Conservation (phyloP, 64 coral and sea anemone species). For the Platygyra sinensis region DNA sequence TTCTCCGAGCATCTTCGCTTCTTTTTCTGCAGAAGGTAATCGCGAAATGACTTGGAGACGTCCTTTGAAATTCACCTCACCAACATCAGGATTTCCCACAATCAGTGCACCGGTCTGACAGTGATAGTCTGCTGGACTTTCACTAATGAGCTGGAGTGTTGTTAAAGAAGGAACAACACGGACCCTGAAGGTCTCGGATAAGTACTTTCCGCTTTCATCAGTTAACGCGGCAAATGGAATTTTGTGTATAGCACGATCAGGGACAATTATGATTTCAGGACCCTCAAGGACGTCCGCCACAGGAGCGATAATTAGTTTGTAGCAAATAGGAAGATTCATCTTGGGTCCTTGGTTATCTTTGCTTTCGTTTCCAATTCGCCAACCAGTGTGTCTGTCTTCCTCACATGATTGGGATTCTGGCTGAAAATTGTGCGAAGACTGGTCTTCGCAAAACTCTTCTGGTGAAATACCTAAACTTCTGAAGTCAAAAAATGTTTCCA, state of each 20-base stretch:
- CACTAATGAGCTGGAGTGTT: neutral
- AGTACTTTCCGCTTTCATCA: neutral
- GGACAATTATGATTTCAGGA: neutral
- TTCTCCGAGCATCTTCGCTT: neutral
- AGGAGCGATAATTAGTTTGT: neutral
- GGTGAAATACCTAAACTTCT: neutral
- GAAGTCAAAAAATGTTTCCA: neutral
- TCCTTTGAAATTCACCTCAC: neutral
- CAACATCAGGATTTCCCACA: neutral
- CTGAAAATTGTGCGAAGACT: neutral
- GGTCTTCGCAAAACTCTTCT: neutral
- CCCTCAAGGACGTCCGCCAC: neutral
- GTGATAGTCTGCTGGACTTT: neutral
- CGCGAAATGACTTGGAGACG: neutral
- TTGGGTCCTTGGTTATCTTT: neutral
- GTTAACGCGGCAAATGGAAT: neutral
- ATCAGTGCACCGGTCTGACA: neutral
- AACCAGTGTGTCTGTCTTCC: neutral
- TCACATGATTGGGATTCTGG: neutral
- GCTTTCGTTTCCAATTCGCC: neutral
- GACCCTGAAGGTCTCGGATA: neutral
- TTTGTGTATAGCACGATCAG: neutral
- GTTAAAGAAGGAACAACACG: neutral
- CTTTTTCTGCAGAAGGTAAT: neutral
- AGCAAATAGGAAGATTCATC: neutral